phyloP scores from a whole-genome alignment of 2,797 vertebrate species.

The Falco novaeseelandiae region DNA sequence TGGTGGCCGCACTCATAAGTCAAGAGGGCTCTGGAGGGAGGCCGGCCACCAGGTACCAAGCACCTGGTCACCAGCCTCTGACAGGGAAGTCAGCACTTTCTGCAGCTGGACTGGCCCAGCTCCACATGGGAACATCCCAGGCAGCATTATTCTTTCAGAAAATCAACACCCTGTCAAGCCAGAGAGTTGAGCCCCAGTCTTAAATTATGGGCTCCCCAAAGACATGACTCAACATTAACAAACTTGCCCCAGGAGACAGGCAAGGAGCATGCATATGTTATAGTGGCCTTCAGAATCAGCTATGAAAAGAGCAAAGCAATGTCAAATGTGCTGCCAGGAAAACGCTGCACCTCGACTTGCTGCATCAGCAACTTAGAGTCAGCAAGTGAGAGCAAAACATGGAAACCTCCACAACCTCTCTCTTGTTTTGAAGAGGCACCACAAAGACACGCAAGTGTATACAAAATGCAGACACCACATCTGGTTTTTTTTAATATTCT shows the following conservation, averaged over 20 bases:
- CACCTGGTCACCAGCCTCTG: neutral
- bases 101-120: neutral
- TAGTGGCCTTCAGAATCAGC: neutral
- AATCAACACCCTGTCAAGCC: neutral
- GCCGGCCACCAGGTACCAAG: neutral
- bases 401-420: neutral
- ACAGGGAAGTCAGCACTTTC: neutral
- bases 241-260: neutral
- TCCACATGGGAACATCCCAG: neutral
- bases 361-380: neutral
- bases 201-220: neutral
- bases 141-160: neutral
- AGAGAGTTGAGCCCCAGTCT: neutral
- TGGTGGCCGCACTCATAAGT: accelerated
- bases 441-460: neutral
- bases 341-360: accelerated
- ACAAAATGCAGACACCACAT: neutral
- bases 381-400: neutral
- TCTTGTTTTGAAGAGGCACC: neutral
- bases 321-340: neutral
- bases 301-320: neutral
- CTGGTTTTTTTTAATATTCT: neutral
- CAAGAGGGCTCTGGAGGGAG: neutral
- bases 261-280: accelerated
- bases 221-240: neutral